Percentiles rank a stretch among this genome's conserved stretches.
Conservation (phyloP, 1,140 invertebrate genomes). For the Bombus picipes region DNA sequence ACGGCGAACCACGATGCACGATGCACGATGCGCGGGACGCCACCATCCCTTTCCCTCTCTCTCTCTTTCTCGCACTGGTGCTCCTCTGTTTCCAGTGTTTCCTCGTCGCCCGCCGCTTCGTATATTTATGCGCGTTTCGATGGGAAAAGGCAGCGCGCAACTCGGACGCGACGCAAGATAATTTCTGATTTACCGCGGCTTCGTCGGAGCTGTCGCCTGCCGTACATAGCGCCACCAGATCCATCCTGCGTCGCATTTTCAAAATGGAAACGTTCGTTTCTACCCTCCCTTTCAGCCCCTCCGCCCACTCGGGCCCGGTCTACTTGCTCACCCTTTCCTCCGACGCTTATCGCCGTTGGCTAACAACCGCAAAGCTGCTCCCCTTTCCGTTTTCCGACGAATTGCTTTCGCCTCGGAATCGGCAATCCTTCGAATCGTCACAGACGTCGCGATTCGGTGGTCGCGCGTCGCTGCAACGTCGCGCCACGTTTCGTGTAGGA, state of each 20-base stretch:
- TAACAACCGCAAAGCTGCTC: no score
- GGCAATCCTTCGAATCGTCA: no score
- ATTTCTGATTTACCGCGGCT: constrained; percentile 81
- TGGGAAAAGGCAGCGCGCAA: constrained; percentile 78
- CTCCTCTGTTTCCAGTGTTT: background rate
- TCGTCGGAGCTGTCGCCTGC: constrained; percentile 55
- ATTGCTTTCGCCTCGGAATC: no score
- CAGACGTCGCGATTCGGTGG: no score
- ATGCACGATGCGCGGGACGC: constrained; percentile 15
- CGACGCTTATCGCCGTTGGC: no score
- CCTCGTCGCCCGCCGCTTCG: constrained; percentile 8
- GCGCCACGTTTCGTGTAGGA: no score
- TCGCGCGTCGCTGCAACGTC: no score
- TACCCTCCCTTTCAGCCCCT: background rate
- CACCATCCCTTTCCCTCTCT: background rate
- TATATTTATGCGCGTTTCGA: constrained; percentile 80
- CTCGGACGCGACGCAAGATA: constrained; percentile 79
- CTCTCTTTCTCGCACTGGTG: background rate
- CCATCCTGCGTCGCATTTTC: constrained; percentile 72
- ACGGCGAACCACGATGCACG: background rate
- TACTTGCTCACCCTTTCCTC: no score
- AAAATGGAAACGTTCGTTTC: constrained; percentile 76
- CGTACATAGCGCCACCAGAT: constrained; percentile 61
- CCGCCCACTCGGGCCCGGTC: background rate
- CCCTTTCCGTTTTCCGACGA: no score